phyloP scores from a whole-genome alignment of 1,140 invertebrate species.

The Camponotus pennsylvanicus region DNA sequence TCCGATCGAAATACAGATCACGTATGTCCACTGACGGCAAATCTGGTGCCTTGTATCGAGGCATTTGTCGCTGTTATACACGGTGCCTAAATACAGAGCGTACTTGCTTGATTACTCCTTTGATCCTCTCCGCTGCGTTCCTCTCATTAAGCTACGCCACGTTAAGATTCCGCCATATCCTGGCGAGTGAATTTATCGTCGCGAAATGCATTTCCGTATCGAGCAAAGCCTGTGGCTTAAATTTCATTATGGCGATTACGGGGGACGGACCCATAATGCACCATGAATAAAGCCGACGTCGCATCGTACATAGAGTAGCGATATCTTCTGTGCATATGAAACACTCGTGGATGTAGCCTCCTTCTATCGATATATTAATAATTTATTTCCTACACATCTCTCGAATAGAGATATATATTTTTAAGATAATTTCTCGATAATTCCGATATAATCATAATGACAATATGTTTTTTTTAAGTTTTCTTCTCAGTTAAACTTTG shows the following conservation, averaged over 20 bases:
- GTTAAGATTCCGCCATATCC: constrained; percentile 43
- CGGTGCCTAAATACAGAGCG: constrained; percentile 28
- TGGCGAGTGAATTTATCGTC: constrained; percentile 45
- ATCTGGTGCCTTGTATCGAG: constrained; percentile 12
- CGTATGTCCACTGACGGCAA: background rate
- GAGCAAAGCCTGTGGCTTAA: constrained; percentile 63
- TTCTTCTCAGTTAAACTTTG: background rate
- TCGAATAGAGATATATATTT: constrained; percentile 6
- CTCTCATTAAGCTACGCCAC: constrained; percentile 28
- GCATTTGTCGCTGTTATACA: constrained; percentile 13
- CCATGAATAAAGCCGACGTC: constrained; percentile 54
- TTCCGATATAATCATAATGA: background rate
- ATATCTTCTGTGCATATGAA: background rate
- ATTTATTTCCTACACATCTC: background rate
- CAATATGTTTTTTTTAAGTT: background rate
- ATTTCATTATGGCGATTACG: constrained; percentile 79
- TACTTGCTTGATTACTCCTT: constrained; percentile 38
- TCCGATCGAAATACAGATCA: constrained; percentile 37
- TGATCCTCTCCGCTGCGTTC: constrained; percentile 36
- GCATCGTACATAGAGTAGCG: background rate
- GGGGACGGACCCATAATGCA: constrained; percentile 69
- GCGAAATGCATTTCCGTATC: constrained; percentile 53
- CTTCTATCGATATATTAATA: constrained; percentile 12
- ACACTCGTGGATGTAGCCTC: constrained; percentile 12
- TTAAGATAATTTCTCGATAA: constrained; percentile 13